Evolutionary conservation across 2,113 vertebrate genomes (phyloP).

Genomic region (Cynoglossus semilaevis): DNA sequence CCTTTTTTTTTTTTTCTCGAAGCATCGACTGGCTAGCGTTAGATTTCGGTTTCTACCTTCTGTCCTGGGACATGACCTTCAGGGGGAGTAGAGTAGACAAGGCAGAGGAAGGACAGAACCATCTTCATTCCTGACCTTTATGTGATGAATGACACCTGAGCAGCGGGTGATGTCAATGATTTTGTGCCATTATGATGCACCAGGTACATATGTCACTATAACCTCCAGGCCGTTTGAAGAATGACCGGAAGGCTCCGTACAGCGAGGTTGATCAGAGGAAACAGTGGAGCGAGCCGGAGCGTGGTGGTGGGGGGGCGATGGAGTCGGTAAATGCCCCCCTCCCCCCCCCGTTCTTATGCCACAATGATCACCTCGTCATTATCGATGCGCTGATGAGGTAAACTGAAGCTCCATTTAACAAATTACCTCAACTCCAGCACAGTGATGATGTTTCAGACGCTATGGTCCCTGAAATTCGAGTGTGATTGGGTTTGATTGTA

Average conservation of each 20-base stretch:
- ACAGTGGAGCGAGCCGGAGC: conserved; percentile 31
- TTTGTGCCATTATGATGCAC: conserved; percentile 30
- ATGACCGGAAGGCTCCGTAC: conserved; percentile 18
- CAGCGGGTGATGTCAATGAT: conserved; percentile 56
- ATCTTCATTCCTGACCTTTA: conserved; percentile 53
- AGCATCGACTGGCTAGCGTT: no score
- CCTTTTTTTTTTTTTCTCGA: no score
- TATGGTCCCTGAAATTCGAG: conserved; percentile 9
- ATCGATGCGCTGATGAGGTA: conserved; percentile 5
- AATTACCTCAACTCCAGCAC: background rate
- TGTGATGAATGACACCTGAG: conserved; percentile 38
- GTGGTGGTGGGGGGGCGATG: conserved; percentile 23
- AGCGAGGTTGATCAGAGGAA: conserved; percentile 22
- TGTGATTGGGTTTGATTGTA: conserved; percentile 28
- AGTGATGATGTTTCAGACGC: conserved; percentile 6
- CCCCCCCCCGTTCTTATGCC: conserved; percentile 5
- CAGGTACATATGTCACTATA: conserved; percentile 32
- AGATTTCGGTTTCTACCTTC: conserved; percentile 21
- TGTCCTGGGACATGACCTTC: conserved; percentile 47
- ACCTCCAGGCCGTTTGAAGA: conserved; percentile 11
- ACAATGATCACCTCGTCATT: conserved; percentile 13
- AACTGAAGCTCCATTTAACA: conserved; percentile 19
- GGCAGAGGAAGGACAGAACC: conserved; percentile 28
- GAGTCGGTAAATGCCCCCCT: conserved; percentile 21
- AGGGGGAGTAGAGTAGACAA: conserved; percentile 24